Percentiles rank a stretch among this genome's conserved stretches.
These are phyloP conservation scores for Trematomus loennbergii DNA, from an alignment of 2,113 vertebrate genomes.

Conservation along the genomic window DNA sequence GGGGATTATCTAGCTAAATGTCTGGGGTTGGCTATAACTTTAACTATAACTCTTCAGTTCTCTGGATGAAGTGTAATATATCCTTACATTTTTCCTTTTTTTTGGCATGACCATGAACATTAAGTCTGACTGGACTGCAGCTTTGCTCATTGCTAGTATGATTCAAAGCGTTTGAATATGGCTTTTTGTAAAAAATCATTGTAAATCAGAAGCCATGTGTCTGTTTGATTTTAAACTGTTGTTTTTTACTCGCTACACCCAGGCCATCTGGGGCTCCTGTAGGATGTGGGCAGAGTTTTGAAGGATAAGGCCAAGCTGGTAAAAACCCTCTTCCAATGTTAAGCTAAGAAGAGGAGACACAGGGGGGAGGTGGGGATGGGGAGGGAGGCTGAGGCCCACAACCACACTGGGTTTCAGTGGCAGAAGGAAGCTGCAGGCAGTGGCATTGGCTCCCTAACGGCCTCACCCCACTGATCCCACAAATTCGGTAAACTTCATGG, in stretches of 20 bases:
- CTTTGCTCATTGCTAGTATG: background rate
- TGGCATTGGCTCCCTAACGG: constrained; percentile 72
- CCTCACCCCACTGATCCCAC: constrained; percentile 79
- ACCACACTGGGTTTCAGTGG: constrained; percentile 58
- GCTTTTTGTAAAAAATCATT: constrained; percentile 17
- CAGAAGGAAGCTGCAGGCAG: constrained; percentile 76
- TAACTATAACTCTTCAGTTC: constrained; percentile 37
- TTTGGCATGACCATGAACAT: constrained; percentile 1
- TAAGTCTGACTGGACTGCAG: constrained; percentile 7
- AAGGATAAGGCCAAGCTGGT: constrained; percentile 84
- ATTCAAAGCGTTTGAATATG: background rate
- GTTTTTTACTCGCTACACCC: constrained; percentile 81
- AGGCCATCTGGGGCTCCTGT: constrained; percentile 72
- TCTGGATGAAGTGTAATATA: constrained; percentile 36
- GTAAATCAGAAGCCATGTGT: constrained; percentile 10
- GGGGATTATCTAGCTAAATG: constrained; percentile 76
- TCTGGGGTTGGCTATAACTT: constrained; percentile 55
- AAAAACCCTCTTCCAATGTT: constrained; percentile 86
- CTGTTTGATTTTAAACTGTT: background rate
- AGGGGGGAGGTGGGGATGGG: constrained; percentile 55
- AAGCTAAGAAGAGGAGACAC: constrained; percentile 72
- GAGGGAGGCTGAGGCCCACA: constrained; percentile 62
- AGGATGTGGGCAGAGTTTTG: constrained; percentile 79
- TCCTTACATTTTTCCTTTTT: constrained; percentile 7
- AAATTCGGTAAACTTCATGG: constrained; percentile 88